A percentile compares a stretch with the other conserved stretches of the same genome.
Evolutionary conservation across 2,797 vertebrate genomes (phyloP).

Genomic region (Choloepus didactylus): DNA sequence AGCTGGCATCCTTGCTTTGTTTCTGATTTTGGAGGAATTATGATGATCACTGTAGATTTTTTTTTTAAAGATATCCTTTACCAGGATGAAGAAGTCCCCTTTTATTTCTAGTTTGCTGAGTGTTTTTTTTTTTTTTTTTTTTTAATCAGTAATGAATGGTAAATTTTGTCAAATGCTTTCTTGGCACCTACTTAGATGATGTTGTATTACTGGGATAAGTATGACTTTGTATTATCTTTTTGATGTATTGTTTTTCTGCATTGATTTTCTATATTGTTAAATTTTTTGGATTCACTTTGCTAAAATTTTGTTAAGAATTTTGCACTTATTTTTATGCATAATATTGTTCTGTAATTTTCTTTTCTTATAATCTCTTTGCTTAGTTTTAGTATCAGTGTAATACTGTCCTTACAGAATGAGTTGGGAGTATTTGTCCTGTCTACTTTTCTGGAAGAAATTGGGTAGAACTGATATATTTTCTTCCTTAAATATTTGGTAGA

Average conservation of each 20-base stretch:
- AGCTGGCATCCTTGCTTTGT: background rate
- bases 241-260: background rate
- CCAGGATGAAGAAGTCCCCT: background rate
- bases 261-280: background rate
- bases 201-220: background rate
- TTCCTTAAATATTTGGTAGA: background rate
- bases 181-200: background rate
- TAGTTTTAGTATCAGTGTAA: background rate
- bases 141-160: background rate
- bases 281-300: background rate
- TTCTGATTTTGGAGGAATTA: background rate
- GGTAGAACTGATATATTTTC: background rate
- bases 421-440: background rate
- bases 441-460: background rate
- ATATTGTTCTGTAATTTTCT: background rate
- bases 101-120: background rate
- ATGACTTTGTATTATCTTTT: background rate
- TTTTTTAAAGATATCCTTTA: background rate
- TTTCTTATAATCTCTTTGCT: background rate
- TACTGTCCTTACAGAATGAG: background rate
- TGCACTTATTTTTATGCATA: background rate
- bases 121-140: background rate
- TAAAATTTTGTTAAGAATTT: background rate
- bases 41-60: background rate
- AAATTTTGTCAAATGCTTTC: background rate